Conservation (phyloP, 1,140 invertebrate genomes). For the Battus philenor region DNA sequence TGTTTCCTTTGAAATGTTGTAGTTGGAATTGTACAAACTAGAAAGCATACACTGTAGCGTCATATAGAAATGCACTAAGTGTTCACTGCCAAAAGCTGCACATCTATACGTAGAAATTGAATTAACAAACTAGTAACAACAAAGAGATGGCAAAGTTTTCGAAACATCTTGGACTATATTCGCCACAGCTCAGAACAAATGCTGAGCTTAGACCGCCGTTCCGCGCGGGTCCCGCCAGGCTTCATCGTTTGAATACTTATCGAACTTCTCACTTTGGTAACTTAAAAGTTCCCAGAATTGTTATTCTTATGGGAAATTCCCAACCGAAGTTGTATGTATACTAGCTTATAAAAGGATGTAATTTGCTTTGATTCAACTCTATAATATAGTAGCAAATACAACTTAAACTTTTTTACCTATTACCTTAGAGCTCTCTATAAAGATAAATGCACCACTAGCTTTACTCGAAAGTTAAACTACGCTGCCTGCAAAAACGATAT, state of each 20-base stretch:
- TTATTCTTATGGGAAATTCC: conserved; percentile 44
- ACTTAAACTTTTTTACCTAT: conserved; percentile 6
- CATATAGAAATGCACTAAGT: conserved; percentile 67
- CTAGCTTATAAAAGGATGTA: conserved; percentile 7
- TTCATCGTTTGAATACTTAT: conserved; percentile 51
- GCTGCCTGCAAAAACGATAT: conserved; percentile 13
- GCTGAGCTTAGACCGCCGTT: conserved; percentile 29
- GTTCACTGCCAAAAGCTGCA: conserved; percentile 61
- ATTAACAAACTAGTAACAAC: conserved; percentile 68
- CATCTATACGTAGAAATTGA: conserved; percentile 71
- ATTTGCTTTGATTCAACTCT: too few relatives aligned
- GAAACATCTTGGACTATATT: conserved; percentile 54
- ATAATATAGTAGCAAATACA: too few relatives aligned
- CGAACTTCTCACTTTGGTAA: conserved; percentile 55
- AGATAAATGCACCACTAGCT: conserved; percentile 16
- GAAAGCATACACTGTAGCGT: conserved; percentile 68
- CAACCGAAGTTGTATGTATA: conserved; percentile 33
- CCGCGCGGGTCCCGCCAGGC: conserved; percentile 17
- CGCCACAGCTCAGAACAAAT: conserved; percentile 31
- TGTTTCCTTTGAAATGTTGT: conserved; percentile 55
- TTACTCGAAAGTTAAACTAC: conserved; percentile 16
- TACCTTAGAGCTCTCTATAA: conserved; percentile 10
- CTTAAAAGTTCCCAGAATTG: conserved; percentile 44
- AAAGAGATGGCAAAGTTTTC: conserved; percentile 60
- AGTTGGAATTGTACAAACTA: conserved; percentile 62